Base-by-base conservation (phyloP, 2,797 vertebrate species). In the Gymnothorax reevesii region DNA sequence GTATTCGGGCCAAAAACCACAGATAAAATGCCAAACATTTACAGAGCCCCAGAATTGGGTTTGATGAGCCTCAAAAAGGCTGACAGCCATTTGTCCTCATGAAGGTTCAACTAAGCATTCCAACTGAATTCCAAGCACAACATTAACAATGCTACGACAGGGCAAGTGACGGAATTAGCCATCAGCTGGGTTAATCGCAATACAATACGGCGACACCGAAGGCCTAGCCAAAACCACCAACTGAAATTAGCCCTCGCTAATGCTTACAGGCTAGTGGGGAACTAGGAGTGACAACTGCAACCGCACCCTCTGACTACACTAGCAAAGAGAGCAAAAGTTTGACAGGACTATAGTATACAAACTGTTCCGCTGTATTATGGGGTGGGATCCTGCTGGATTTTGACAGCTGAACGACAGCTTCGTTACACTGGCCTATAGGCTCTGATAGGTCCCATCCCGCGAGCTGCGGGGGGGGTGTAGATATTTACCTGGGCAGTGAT, bases 401-500 rank as follows among this genome's bases (percentile, higher is more conserved):
- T 2, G 2, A 71, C 0, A 9, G 66, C 7, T 3, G 7, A 71
- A 12, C 66, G 0, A 33, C 52, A 6, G 75, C 75, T 54, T 7
- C 22, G 5, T 17, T 79, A 13, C 49, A 27, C 75, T 79, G 42
- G 17, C 3, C 75, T 54, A 79, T 9, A 6, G 22, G 15, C 42
- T 49, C 49, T 75, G 71, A 10, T 49, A 15, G 33, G 33, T 4
- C 27, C 27, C 69, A 73, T 8, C 69, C 69, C 5, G 5, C 33
- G 25, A 4, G 12, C n/a, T 73, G 15, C 20, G 42, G 17, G 42
- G 42, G 13, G 73, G 52, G 8, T 77, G 13, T 60, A 88, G 42
- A 12, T 33, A 57, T 93, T 94, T 88, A 97, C 97, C 97, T 97
- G 97, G 7, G 97, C 97, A 0, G 97, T 97, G 88, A 97, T 97